Base-by-base conservation (phyloP, 2,888 invertebrate genomes). In the Perizoma flavofasciatum region DNA sequence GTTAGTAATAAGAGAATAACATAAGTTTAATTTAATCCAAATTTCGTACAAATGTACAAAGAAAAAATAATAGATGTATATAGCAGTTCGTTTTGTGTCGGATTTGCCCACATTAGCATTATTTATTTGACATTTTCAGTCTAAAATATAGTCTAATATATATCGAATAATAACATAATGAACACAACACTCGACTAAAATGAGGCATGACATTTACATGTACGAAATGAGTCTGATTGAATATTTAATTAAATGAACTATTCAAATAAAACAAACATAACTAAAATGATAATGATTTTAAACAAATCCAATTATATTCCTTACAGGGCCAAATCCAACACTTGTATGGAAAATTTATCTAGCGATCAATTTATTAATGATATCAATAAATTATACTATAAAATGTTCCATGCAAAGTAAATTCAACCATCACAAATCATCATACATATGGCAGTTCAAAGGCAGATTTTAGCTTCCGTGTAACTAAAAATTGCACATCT, bases 341-440 rank as follows among this genome's bases (percentile, higher is more conserved):
- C 40, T 45, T 46, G 7, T 43, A 55, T 43, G 49, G 64, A 65
- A 72, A 71, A 71, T 74, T 70, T 50, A 62, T 67, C 75, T 78
- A 79, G 77, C 75, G 70, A 63, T 74, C 65, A 66, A 74, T 74
- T 71, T 62, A 69, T 22, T 22, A 70, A 70, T 65, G 10, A 57
- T 70, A 60, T 66, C 51, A 70, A 66, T 70, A 72, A 68, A 68
- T 71, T 64, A 71, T 72, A 72, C 70, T 68, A 65, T 33, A 51
- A 49, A 52, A 22, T 22, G 22, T 22, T 22, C 22, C 22, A 68
- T 37, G 66, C 66, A 65, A 67, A 68, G 67, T 68, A 69, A n/a
- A n/a, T 41, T 2, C 66, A 66, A 2, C 22, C n/a, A 64, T 66
- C 49, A 54, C 59, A 55, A 63, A 65, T 68, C 63, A 65, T n/a